Evolutionary conservation across 2,888 invertebrate species (phyloP), one percentile per base, ranked within the genome.

Genomic region (Polyploca ridens): DNA sequence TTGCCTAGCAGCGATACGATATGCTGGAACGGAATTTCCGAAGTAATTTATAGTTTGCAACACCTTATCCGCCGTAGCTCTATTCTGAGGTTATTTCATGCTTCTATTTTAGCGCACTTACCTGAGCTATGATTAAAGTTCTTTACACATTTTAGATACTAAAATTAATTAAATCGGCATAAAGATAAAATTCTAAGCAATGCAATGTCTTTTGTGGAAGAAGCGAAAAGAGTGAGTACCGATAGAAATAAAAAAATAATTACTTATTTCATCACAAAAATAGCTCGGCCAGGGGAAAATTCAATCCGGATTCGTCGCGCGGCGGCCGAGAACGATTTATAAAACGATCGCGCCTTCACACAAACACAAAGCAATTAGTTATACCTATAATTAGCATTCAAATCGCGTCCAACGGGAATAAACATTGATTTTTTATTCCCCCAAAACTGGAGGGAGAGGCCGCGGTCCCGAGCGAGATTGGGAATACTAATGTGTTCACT

Each of bases 371-470:
- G 87, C 90, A 93, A 92, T 93, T 93, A 93, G 90, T 87, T 87
- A 85, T 82, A 82, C 82, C 86, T 81, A 85, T 89, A 90, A 93
- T 94, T 91, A 91, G 89, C 86, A 93, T 94, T 93, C 93, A 80
- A 87, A 90, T 86, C 90, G 88, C 92, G 90, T 92, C 83, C 86
- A 77, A 75, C 79, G 87, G 85, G 88, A 90, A 91, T 93, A 94
- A 93, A 94, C 93, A 94, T 94, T 94, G 93, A 94, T 94, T 94
- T 93, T 93, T 93, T 93, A 91, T 90, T 90, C 89, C 91, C 90
- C 91, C 87, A 87, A 93, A 93, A 88, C 80, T 87, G 86, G 84
- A 83, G 90, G 88, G 89, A 59, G 77, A 83, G 83, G 82, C 81
- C 85, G 84, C 78, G 80, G 84, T 79, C 80, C 80, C 83, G 87